Percentiles rank a stretch among this genome's conserved stretches.
phyloP scores from a whole-genome alignment of 2,888 invertebrate genomes.

The Cheiracanthium punctorium region DNA sequence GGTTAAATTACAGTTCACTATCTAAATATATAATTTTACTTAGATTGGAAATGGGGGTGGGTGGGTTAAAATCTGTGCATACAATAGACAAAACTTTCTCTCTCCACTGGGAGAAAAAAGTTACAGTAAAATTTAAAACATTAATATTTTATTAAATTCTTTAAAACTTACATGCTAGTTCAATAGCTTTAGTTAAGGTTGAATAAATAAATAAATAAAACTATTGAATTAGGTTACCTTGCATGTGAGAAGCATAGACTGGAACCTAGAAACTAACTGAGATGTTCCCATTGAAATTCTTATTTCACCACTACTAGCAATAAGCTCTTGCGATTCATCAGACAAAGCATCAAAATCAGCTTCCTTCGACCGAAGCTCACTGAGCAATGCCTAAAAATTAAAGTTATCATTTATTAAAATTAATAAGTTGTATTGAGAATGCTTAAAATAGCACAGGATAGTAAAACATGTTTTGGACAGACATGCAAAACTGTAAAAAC shows the following conservation, averaged over 20 bases:
- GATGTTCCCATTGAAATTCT: conserved; percentile 91
- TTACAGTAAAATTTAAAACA: no score
- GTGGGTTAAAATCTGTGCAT: no score
- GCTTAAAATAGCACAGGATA: not conserved
- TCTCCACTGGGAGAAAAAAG: no score
- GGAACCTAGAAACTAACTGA: conserved; percentile 91
- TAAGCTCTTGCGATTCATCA: conserved; percentile 89
- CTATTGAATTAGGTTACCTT: no score
- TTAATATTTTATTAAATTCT: no score
- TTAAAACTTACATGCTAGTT: no score
- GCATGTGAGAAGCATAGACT: conserved; percentile 90
- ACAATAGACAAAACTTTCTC: no score
- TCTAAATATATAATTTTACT: no score
- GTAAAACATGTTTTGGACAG: not conserved
- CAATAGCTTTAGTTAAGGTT: no score
- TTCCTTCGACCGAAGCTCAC: conserved; percentile 88
- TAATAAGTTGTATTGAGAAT: not conserved
- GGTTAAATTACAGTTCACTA: no score
- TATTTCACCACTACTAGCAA: conserved; percentile 87
- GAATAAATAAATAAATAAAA: no score
- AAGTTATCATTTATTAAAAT: not conserved
- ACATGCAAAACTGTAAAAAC: not conserved
- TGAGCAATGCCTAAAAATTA: conserved; percentile 82
- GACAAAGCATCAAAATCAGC: conserved; percentile 89
- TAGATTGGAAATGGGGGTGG: no score